phyloP scores from a whole-genome alignment of 1,140 invertebrate species.

The Procambarus clarkii region DNA sequence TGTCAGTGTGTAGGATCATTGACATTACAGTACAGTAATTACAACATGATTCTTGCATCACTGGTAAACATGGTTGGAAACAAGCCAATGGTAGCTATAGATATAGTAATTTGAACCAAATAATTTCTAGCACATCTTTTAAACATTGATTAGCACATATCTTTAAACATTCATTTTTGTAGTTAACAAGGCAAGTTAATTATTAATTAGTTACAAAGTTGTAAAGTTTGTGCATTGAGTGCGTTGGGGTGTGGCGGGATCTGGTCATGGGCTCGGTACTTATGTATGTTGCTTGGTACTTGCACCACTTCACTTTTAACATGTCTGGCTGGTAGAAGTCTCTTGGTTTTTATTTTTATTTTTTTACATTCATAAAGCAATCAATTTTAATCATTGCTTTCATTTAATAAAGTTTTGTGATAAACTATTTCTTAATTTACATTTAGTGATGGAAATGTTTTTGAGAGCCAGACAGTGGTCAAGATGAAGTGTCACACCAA shows the following conservation, averaged over 20 bases:
- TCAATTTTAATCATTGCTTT: too few relatives aligned
- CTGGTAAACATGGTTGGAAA: not conserved
- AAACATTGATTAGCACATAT: too few relatives aligned
- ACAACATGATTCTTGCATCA: not conserved
- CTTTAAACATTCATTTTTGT: not conserved
- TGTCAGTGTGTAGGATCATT: constrained; percentile 1
- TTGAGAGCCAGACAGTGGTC: not conserved
- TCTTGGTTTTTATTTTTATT: not conserved
- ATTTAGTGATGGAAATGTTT: not conserved
- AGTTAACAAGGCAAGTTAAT: not conserved
- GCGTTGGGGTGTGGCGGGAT: not conserved
- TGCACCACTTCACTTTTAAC: not conserved
- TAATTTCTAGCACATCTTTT: not conserved
- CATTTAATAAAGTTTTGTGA: too few relatives aligned
- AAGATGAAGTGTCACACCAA: not conserved
- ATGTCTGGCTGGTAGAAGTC: not conserved
- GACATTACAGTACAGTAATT: not conserved
- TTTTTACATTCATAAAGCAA: too few relatives aligned
- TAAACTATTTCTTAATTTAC: not conserved
- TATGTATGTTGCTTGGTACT: constrained; percentile 1
- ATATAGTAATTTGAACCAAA: not conserved
- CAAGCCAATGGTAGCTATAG: not conserved
- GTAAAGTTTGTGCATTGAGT: not conserved
- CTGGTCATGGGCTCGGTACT: constrained; percentile 12
- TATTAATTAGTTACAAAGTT: not conserved